Base-by-base conservation (phyloP, 2,113 vertebrate species). In the Tamias sibiricus region DNA sequence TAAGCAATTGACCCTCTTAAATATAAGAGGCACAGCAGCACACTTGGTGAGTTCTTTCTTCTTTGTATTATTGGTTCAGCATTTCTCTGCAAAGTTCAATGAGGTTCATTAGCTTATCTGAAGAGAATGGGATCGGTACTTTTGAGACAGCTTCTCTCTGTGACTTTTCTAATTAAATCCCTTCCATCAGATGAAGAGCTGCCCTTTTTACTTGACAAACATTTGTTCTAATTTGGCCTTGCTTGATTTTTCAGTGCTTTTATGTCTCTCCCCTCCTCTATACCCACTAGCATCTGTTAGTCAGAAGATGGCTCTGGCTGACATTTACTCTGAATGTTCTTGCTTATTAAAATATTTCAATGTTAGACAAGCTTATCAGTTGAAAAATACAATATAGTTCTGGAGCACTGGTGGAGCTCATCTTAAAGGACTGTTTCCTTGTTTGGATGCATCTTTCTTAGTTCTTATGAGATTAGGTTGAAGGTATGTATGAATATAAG, bases 121-220 rank as follows among this genome's bases (percentile, higher is more conserved):
- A 98, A 97, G 98, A 98, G 98, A 98, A 98, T 84, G 94, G 93
- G 97, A 95, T 96, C 83, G 8, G 96, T 96, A 88, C 96, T 98
- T 98, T 96, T 0, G 2, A 98, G 97, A 94, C 94, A 97, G 96
- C 96, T 98, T 97, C 90, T 97, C 97, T 98, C 94, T 87, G 86
- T 98, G 98, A 98, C 98, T 98, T 98, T 98, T 98, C 98, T 98
- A 98, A 98, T 99, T 99, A 98, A 98, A 98, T 98, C 94, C 96
- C 85, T 98, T 98, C 96, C 96, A 98, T 98, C 97, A 98, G 97
- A 98, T 69, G 97, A 98, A 98, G 97, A 98, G 52, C 87, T 98
- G 98, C 98, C 97, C 93, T 98, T 98, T 98, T 98, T 98, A 97
- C 96, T 98, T 98, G 97, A 98, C 97, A 98, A 98, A 98, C 97